Base-by-base conservation (phyloP, 2,797 vertebrate species). In the Salmo trutta region DNA sequence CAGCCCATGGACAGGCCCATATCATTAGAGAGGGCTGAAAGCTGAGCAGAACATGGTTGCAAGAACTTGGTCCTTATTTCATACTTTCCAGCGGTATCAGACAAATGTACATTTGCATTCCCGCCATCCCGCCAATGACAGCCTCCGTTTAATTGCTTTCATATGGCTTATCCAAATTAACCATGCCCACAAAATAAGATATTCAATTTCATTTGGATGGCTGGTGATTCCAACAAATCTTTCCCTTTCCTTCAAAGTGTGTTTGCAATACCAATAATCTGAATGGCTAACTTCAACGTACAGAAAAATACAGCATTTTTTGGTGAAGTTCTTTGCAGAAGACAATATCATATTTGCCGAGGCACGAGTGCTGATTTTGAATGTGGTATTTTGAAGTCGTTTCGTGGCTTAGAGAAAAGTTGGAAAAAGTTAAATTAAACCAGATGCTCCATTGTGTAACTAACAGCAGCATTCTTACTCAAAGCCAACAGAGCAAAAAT, bases 121-220 rank as follows among this genome's bases (percentile, higher is more conserved):
- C 84, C 81, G 81, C 84, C 82, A 79, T 88, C 87, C 88, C 53
- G 76, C 82, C 90, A 90, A 91, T 91, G 84, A 81, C 91, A 88
- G 84, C 84, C 86, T 84, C 90, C 17, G 76, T 90, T 92, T 91
- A 91, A 93, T 92, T 92, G 87, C 92, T 92, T 93, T 91, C 91
- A 91, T 85, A 91, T 89, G 88, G 86, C 90, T 92, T 93, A 93
- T 93, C 90, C 90, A 91, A 93, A 94, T 94, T 90, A 93, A 92
- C 87, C 85, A 86, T 88, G 86, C 76, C 86, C 86, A 87, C 88
- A 91, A 92, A 92, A 91, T 87, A 90, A 87, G 83, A 91, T 92
- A 90, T 92, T 91, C 86, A 84, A 88, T 93, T 92, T 93, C 85
- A 91, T 89, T 91, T 82, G 89, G 87, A 89, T 86, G 84, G 86